Evolutionary conservation across 2,113 vertebrate genomes (phyloP).

Genomic region (Tautogolabrus adspersus): DNA sequence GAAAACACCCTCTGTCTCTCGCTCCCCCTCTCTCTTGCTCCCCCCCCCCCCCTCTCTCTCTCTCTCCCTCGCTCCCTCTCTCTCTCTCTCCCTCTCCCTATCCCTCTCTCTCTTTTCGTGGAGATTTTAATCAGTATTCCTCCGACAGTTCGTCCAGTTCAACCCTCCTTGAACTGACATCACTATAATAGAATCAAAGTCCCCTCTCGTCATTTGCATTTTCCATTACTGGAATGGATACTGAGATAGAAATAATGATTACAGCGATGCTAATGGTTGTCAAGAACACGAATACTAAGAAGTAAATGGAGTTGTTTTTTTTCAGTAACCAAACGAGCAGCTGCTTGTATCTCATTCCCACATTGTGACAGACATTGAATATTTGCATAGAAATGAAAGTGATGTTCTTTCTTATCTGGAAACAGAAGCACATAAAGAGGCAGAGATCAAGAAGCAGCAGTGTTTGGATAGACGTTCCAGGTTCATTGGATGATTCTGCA

Average conservation of each 20-base stretch:
- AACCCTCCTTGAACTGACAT: conserved; percentile 27
- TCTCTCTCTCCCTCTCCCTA: background rate
- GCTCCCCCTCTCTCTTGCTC: too few relatives aligned
- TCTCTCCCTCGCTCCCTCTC: too few relatives aligned
- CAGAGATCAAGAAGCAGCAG: background rate
- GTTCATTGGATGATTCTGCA: background rate
- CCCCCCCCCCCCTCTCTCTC: too few relatives aligned
- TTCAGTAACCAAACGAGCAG: background rate
- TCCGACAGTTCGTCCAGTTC: conserved; percentile 13
- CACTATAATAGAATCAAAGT: conserved; percentile 31
- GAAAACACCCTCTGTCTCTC: background rate
- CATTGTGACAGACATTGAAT: background rate
- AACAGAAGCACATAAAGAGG: background rate
- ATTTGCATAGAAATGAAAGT: background rate
- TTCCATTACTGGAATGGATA: conserved; percentile 45
- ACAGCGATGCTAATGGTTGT: conserved; percentile 33
- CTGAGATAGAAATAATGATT: conserved; percentile 30
- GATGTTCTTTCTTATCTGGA: too few relatives aligned
- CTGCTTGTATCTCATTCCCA: conserved; percentile 5
- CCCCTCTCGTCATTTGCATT: conserved; percentile 43
- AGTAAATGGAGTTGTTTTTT: background rate
- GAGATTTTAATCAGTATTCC: conserved; percentile 41
- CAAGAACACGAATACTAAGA: conserved; percentile 12
- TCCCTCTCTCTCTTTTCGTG: background rate
- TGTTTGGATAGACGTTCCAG: background rate